Conservation (phyloP, 2,113 vertebrate genomes). For the Melanerpes aurifrons region DNA sequence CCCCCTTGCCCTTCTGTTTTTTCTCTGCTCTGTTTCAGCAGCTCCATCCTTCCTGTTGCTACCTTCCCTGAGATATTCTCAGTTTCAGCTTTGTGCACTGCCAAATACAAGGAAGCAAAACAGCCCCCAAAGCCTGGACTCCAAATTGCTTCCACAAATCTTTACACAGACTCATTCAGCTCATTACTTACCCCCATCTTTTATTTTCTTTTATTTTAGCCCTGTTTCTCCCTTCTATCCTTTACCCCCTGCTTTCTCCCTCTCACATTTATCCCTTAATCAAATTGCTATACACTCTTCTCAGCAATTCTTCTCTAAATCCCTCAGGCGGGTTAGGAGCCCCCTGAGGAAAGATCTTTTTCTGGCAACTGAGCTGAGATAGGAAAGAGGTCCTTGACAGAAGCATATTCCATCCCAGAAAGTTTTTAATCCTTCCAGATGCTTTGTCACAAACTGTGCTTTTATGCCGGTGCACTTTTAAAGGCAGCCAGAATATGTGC, state of each 20-base stretch:
- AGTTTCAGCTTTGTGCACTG: neutral
- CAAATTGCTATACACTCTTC: slow-evolving; percentile 34
- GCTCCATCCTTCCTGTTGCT: neutral
- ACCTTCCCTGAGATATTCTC: neutral
- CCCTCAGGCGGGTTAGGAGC: slow-evolving; percentile 39
- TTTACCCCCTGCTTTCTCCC: neutral
- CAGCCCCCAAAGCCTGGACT: neutral
- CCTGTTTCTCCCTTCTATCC: slow-evolving; percentile 17
- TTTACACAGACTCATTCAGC: neutral
- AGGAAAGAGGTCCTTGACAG: slow-evolving; percentile 56
- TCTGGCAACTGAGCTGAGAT: slow-evolving; percentile 51
- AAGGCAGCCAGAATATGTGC: slow-evolving; percentile 53
- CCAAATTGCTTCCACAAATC: neutral
- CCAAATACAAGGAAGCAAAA: neutral
- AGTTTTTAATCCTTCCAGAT: slow-evolving; percentile 68
- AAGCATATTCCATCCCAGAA: slow-evolving; percentile 49
- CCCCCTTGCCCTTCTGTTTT: neutral
- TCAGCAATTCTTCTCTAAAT: slow-evolving; percentile 63
- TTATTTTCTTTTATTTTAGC: slow-evolving; percentile 28
- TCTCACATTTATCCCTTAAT: slow-evolving; percentile 57
- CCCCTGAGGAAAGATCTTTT: slow-evolving; percentile 56
- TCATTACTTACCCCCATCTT: slow-evolving; percentile 19
- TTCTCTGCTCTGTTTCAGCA: neutral
- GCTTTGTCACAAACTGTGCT: slow-evolving; percentile 71
- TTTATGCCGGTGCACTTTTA: slow-evolving; percentile 61